Evolutionary conservation across 1,140 invertebrate genomes (phyloP), one percentile per base, ranked within the genome.

Genomic region (Temnothorax curvispinosus): DNA sequence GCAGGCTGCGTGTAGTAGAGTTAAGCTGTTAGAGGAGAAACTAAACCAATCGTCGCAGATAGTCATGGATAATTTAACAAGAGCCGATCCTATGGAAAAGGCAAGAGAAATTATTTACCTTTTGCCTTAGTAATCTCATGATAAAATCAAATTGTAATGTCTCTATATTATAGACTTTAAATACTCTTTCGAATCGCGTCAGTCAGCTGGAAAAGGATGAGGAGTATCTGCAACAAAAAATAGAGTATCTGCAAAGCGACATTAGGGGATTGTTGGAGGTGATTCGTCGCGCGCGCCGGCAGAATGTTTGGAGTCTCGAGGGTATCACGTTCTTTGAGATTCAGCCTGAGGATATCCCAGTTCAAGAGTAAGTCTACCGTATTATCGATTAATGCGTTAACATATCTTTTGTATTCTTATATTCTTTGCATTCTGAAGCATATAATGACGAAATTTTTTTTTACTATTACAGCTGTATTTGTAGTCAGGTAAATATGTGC

Each of bases 21-120:
- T 96, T 13, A 94, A 94, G 81, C 92, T 96, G 86, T 89, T 96
- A 21, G 95, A 96, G 92, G 94, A 96, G 27, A 95, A 96, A 89
- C 93, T 96, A 52, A 93, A 94, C 38, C 94, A 94, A 27, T 94
- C 95, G 8, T 93, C 94, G 8, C 85, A 85, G 75, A 67, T 94
- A n/a, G 89, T 94, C 8, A 86, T 92, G 11, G 91, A 93, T 9
- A 94, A 94, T 87, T 93, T 93, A 81, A 72, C 89, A 65, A 84
- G 91, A n/a, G 77, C 92, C 4, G 78, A 91, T 18, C 85, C 93
- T 80, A 93, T 94, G 11, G 92, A 93, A 77, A 91, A 93, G 81
- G 94, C 93, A 92, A 89, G 32, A 38, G 41, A 21, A 6, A 71
- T 72, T 0, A 13, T 69, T n/a, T 60, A 38, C 0, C 11, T 52